A percentile compares a stretch with the other conserved stretches of the same genome.
Evolutionary conservation across 2,113 vertebrate species (phyloP).

Genomic region (Thymallus thymallus): DNA sequence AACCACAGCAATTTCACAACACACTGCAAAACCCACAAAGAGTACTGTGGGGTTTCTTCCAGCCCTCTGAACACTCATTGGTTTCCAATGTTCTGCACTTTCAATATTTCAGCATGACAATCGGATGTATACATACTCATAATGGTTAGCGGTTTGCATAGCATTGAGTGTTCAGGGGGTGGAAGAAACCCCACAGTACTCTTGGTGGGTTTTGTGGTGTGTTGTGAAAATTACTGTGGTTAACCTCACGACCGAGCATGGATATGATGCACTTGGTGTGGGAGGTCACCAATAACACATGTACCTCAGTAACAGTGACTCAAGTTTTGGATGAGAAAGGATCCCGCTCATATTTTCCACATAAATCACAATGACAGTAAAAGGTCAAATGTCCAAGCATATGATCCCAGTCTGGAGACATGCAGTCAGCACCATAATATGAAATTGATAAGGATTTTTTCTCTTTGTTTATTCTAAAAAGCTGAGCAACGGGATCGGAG

Average conservation of each 20-base stretch:
- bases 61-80: neutral
- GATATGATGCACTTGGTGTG: neutral
- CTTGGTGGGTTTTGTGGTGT: slow-evolving; percentile 7
- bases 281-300: no score
- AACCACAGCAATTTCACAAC: slow-evolving; percentile 64
- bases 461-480: neutral
- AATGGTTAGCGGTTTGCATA: slow-evolving; percentile 11
- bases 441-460: neutral
- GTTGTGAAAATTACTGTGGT: slow-evolving; percentile 62
- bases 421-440: slow-evolving; percentile 12
- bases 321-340: slow-evolving; percentile 28
- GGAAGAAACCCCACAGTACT: slow-evolving; percentile 18
- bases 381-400: neutral
- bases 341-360: slow-evolving; percentile 42
- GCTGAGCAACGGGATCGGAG: no score
- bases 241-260: slow-evolving; percentile 63
- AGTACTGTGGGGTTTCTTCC: slow-evolving; percentile 14
- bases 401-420: neutral
- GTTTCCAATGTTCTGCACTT: no score
- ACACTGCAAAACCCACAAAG: slow-evolving; percentile 10
- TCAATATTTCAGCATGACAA: no score
- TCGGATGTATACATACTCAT: neutral
- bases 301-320: slow-evolving; percentile 40
- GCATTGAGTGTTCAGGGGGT: neutral
- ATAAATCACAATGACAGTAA: slow-evolving; percentile 29